phyloP scores from a whole-genome alignment of 2,113 vertebrate species.

The Poeciliopsis prolifica region DNA sequence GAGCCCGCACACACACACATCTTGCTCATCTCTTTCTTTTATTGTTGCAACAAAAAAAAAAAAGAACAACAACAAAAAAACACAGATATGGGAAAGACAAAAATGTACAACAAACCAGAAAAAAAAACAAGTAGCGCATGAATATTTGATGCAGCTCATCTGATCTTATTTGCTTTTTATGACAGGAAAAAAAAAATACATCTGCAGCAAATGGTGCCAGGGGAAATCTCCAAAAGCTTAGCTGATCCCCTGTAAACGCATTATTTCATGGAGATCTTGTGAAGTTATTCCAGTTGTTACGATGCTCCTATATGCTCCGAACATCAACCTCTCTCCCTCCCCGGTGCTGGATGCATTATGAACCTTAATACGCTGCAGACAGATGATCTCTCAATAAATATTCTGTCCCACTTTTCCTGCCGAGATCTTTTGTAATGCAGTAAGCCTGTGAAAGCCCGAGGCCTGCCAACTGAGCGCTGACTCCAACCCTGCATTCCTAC shows the following conservation, averaged over 20 bases:
- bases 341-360: slow-evolving; percentile 37
- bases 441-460: slow-evolving; percentile 63
- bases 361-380: slow-evolving; percentile 28
- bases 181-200: slow-evolving; percentile 34
- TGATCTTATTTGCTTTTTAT: slow-evolving; percentile 28
- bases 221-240: slow-evolving; percentile 60
- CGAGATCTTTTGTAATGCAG: slow-evolving; percentile 49
- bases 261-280: slow-evolving; percentile 51
- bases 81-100: not conserved
- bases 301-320: slow-evolving; percentile 6
- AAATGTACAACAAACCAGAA: not conserved
- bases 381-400: slow-evolving; percentile 68
- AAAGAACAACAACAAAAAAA: not conserved
- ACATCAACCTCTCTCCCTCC: slow-evolving; percentile 17
- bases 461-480: slow-evolving; percentile 28
- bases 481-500: slow-evolving; percentile 30
- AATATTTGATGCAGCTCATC: slow-evolving; percentile 26
- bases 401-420: slow-evolving; percentile 62
- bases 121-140: not conserved
- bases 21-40: slow-evolving; percentile 10
- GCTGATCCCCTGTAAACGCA: slow-evolving; percentile 51
- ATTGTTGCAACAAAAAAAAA: not conserved
- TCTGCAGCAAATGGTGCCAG: slow-evolving; percentile 15
- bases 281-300: slow-evolving; percentile 54
- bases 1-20: not conserved